These are phyloP conservation scores for Drosophila hydei DNA, from an alignment of 1,140 invertebrate species.

Conservation along the genomic window DNA sequence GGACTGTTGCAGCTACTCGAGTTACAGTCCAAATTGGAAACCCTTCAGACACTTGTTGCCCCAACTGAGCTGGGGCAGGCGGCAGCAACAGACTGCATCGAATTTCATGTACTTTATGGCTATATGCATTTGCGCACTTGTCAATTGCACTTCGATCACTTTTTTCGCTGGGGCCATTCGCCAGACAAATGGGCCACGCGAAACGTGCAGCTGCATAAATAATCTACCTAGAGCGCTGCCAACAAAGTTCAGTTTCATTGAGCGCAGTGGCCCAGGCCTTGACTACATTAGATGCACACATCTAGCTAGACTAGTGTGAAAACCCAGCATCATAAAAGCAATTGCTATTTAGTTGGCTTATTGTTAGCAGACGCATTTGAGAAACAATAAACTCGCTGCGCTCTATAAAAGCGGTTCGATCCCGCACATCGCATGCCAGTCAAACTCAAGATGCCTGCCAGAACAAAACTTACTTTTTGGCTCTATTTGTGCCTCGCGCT, in stretches of 20 bases:
- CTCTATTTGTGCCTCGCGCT: constrained; percentile 36
- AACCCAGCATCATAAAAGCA: constrained; percentile 29
- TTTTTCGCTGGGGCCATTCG: constrained; percentile 38
- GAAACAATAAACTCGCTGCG: constrained; percentile 5
- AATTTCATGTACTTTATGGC: constrained; percentile 71
- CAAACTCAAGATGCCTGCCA: constrained; percentile 45
- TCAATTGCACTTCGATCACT: constrained; percentile 71
- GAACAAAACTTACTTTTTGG: constrained; percentile 26
- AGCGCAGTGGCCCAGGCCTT: constrained; percentile 5
- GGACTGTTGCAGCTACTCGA: constrained; percentile 29
- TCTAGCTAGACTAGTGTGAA: constrained; percentile 5
- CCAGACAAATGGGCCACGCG: constrained; percentile 53
- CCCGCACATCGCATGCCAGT: constrained; percentile 30
- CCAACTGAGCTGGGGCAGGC: neutral
- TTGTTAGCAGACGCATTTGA: neutral
- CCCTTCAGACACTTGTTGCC: constrained; percentile 64
- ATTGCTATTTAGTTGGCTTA: constrained; percentile 11
- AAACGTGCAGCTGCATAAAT: constrained; percentile 80
- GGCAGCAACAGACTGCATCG: constrained; percentile 44
- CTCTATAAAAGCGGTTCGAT: constrained; percentile 52
- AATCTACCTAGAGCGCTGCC: constrained; percentile 13
- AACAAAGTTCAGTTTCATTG: constrained; percentile 24
- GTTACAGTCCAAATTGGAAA: constrained; percentile 51
- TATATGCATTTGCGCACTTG: constrained; percentile 79
- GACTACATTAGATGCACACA: constrained; percentile 2